A percentile compares a stretch with the other conserved stretches of the same genome.
Evolutionary conservation across 2,888 invertebrate species (phyloP).

Genomic region (Agrochola macilenta): DNA sequence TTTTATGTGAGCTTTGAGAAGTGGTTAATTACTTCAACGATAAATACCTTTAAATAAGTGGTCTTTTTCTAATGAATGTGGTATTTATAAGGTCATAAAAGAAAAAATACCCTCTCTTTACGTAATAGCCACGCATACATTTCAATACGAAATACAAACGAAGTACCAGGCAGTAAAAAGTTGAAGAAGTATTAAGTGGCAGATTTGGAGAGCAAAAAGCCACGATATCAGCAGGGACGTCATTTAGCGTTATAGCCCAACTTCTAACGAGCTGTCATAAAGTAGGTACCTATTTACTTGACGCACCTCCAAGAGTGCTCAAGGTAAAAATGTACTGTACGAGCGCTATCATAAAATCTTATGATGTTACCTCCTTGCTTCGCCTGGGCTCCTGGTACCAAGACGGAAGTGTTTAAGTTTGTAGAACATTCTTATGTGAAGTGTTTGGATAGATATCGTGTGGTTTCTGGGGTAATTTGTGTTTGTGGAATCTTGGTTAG

Average conservation of each 20-base stretch:
- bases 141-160: constrained; percentile 35
- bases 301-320: constrained; percentile 74
- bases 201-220: constrained; percentile 83
- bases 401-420: constrained; percentile 43
- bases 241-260: constrained; percentile 86
- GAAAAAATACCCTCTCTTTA: not conserved
- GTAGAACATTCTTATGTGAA: constrained; percentile 23
- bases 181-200: constrained; percentile 79
- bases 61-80: not conserved
- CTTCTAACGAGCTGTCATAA: constrained; percentile 88
- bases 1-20: not conserved
- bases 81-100: not conserved
- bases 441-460: constrained; percentile 35
- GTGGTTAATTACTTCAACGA: not conserved
- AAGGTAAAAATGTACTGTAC: constrained; percentile 76
- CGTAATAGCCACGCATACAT: constrained; percentile 4
- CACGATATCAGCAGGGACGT: constrained; percentile 79
- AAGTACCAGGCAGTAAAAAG: constrained; percentile 81
- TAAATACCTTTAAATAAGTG: not conserved
- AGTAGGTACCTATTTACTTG: constrained; percentile 86
- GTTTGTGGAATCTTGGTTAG: constrained; percentile 11
- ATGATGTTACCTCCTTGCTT: constrained; percentile 74
- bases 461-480: constrained; percentile 39
- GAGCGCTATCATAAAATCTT: constrained; percentile 80
- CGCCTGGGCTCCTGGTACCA: constrained; percentile 66